Percentiles rank a stretch among this genome's conserved stretches.
Evolutionary conservation across 2,113 vertebrate species (phyloP).

Genomic region (Myrmecophaga tridactyla): DNA sequence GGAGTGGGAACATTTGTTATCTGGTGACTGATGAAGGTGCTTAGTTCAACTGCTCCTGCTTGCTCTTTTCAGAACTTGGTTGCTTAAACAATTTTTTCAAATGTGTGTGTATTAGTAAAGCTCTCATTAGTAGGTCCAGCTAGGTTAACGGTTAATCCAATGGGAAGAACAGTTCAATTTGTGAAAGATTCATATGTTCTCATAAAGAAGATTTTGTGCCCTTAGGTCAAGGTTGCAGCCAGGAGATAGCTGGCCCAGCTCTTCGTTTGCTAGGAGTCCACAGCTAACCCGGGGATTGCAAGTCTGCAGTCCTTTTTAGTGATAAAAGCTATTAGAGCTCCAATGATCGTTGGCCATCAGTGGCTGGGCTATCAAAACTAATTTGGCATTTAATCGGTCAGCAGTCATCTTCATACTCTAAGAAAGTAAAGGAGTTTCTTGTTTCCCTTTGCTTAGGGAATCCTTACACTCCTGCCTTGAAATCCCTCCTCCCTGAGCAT

Average conservation of each 20-base stretch:
- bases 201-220: neutral
- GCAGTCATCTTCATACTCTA: neutral
- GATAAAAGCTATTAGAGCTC: neutral
- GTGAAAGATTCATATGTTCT: neutral
- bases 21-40: neutral
- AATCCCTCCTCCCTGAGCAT: neutral
- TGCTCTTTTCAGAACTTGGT: neutral
- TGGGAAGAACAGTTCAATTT: neutral
- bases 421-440: neutral
- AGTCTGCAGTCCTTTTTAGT: neutral
- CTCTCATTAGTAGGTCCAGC: no score
- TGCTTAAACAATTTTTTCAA: neutral
- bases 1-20: neutral
- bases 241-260: no score
- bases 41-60: neutral
- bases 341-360: neutral
- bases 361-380: neutral
- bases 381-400: neutral
- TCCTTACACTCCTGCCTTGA: conserved; percentile 60
- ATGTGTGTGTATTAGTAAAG: no score
- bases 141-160: no score
- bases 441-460: neutral
- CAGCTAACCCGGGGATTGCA: neutral
- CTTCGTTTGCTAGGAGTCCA: neutral
- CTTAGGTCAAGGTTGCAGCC: neutral